Base-by-base conservation (phyloP, 2,113 vertebrate species). In the Scomber japonicus region DNA sequence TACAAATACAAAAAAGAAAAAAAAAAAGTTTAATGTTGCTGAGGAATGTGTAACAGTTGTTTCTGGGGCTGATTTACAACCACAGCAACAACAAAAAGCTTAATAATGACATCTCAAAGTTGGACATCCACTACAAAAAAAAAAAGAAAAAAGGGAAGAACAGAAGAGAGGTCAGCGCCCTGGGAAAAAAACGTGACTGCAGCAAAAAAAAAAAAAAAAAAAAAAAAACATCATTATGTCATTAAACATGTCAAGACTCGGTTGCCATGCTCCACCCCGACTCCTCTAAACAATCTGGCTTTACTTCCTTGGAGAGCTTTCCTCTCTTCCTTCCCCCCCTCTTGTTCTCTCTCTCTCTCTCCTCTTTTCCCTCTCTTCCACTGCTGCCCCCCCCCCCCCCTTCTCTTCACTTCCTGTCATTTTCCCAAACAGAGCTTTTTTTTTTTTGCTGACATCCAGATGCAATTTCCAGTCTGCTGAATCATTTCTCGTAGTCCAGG, bases 201-300 rank as follows among this genome's bases (percentile, higher is more conserved):
- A 65, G 80, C 87, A 88, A 54, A 51, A 51, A 89, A 88, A 85
- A 35, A 74, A 31, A 89, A 88, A 88, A 54, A 51, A 51, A 89
- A 88, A 85, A 35, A 74, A 31, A 89, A 88, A 85, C 75, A 59
- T 86, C 87, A 86, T 87, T 62, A 90, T 88, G 87, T 89, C 71
- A 80, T 91, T 90, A 88, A 87, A 91, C 91, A 82, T 78, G 90
- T 86, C 46, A 16, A 53, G 87, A 82, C 91, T 86, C 1, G 84
- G 85, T 64, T 51, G 40, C 66, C 46, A 16, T 50, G 53, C 85
- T 89, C 91, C 78, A 79, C 87, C 88, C 77, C 4, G 35, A 40
- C 35, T 24, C 31, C 82, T 85, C 82, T 44, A 81, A 87, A 90
- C 80, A 83, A 89, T 83, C 75, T 71, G 81, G 40, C 46, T 31